Evolutionary conservation across 2,888 invertebrate species (phyloP).

Genomic region (Conomelus anceps): DNA sequence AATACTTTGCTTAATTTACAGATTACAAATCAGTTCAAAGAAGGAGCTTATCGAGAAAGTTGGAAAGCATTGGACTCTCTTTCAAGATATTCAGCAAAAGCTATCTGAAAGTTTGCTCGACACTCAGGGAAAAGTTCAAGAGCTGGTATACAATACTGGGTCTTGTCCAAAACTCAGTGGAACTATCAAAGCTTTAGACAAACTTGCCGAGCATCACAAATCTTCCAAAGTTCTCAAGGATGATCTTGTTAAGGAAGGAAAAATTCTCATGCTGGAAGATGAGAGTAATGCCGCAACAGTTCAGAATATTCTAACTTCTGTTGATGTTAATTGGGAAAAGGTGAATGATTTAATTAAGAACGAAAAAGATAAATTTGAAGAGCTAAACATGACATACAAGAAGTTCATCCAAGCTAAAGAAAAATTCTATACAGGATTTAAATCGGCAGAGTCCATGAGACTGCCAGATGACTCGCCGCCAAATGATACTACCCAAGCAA

Average conservation of each 20-base stretch:
- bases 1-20: constrained; percentile 24
- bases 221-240: constrained; percentile 30
- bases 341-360: constrained; percentile 57
- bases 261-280: constrained; percentile 73
- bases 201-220: constrained; percentile 48
- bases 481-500: constrained; percentile 65
- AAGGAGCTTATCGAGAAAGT: constrained; percentile 42
- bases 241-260: constrained; percentile 69
- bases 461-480: constrained; percentile 53
- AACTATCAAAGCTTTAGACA: constrained; percentile 49
- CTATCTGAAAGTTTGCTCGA: constrained; percentile 51
- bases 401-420: constrained; percentile 67
- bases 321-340: constrained; percentile 76
- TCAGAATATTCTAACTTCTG: constrained; percentile 68
- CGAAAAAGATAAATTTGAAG: constrained; percentile 48
- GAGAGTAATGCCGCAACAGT: constrained; percentile 70
- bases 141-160: constrained; percentile 28
- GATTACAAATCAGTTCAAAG: constrained; percentile 28
- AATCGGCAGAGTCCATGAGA: constrained; percentile 59
- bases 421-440: constrained; percentile 61
- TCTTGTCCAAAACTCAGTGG: constrained; percentile 39
- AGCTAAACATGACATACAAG: constrained; percentile 65
- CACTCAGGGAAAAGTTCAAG: constrained; percentile 33
- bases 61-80: constrained; percentile 69
- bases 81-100: constrained; percentile 64